Percentiles rank a stretch among this genome's conserved stretches.
Evolutionary conservation across 2,888 invertebrate genomes (phyloP).

Genomic region (Theretra japonica): DNA sequence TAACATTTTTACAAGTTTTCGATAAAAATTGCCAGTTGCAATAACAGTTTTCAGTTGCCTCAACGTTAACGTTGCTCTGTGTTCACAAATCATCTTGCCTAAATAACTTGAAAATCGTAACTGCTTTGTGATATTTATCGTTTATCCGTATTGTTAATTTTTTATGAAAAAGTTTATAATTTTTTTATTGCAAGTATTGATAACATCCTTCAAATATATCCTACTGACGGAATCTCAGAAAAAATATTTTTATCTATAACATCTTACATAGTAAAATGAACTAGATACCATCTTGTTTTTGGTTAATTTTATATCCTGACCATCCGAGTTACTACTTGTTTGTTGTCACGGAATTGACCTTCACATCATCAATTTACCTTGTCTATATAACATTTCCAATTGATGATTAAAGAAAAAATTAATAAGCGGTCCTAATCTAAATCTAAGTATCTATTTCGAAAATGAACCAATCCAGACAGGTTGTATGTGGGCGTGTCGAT

Average conservation of each 20-base stretch:
- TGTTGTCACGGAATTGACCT: constrained; percentile 9
- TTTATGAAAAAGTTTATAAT: neutral
- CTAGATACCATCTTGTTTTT: constrained; percentile 14
- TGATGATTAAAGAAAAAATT: neutral
- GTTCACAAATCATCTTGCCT: constrained; percentile 1
- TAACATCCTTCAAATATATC: neutral
- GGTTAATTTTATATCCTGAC: constrained; percentile 10
- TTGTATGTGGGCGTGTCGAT: no score
- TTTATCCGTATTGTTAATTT: neutral
- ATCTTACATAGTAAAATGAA: constrained; percentile 20
- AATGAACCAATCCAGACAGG: no score
- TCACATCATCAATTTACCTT: neutral
- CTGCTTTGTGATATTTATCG: neutral
- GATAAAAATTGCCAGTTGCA: no score
- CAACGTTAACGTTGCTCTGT: no score
- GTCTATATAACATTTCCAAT: neutral
- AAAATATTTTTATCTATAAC: constrained; percentile 21
- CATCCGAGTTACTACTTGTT: constrained; percentile 11
- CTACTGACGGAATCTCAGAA: neutral
- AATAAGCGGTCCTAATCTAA: no score
- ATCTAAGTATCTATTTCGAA: no score
- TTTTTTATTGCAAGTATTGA: neutral
- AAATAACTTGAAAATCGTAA: neutral
- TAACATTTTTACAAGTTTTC: no score
- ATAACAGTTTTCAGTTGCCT: no score